These are phyloP conservation scores for Drosophila kuntzei DNA, from an alignment of 2,888 invertebrate species.

Conservation along the genomic window DNA sequence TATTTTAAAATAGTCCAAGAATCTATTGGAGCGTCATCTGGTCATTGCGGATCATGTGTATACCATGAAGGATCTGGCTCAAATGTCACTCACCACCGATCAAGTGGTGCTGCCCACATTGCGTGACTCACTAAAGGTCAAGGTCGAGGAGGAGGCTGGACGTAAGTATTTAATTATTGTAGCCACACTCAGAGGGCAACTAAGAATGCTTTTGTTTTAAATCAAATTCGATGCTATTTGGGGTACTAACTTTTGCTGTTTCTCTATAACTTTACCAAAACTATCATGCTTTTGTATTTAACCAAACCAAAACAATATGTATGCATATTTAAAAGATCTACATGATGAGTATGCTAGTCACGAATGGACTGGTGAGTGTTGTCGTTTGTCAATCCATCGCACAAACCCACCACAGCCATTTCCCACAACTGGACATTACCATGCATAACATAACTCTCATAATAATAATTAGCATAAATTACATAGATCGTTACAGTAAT, in stretches of 20 bases:
- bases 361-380: slow-evolving; percentile 85
- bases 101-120: slow-evolving; percentile 90
- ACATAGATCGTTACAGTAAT: too few species aligned
- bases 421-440: slow-evolving; percentile 25
- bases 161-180: slow-evolving; percentile 87
- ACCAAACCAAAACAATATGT: slow-evolving; percentile 52
- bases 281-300: slow-evolving; percentile 58
- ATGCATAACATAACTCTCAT: slow-evolving; percentile 41
- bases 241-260: slow-evolving; percentile 67
- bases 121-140: slow-evolving; percentile 90
- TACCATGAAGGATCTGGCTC: slow-evolving; percentile 91
- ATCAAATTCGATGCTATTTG: slow-evolving; percentile 62
- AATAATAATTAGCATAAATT: not conserved
- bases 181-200: slow-evolving; percentile 11
- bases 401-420: slow-evolving; percentile 56
- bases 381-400: slow-evolving; percentile 68
- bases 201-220: slow-evolving; percentile 13
- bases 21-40: slow-evolving; percentile 95
- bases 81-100: slow-evolving; percentile 85
- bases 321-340: slow-evolving; percentile 76
- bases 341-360: slow-evolving; percentile 84
- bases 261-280: slow-evolving; percentile 61
- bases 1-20: slow-evolving; percentile 88
- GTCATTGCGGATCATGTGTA: slow-evolving; percentile 92
- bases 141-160: slow-evolving; percentile 91